A percentile compares a stretch with the other conserved stretches of the same genome.
These are phyloP conservation scores for Salvator merianae DNA, from an alignment of 2,113 vertebrate species.

Conservation along the genomic window DNA sequence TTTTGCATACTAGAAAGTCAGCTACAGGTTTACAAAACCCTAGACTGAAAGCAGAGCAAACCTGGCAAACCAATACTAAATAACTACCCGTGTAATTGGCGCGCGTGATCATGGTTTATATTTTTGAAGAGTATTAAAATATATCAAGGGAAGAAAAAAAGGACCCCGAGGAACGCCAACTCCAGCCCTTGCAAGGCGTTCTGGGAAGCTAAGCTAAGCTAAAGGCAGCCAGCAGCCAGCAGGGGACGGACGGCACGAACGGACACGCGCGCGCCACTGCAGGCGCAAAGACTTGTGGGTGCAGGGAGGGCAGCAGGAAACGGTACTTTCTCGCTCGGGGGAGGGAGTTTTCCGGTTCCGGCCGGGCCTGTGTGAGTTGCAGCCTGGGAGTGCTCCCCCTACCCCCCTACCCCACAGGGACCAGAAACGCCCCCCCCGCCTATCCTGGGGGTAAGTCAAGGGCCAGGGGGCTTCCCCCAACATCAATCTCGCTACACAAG, in stretches of 20 bases:
- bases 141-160: not conserved
- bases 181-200: not conserved
- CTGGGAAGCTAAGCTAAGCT: not conserved
- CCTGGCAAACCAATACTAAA: not conserved
- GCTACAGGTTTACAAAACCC: too few species aligned
- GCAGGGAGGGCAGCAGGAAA: not conserved
- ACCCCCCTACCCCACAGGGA: not conserved
- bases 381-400: not conserved
- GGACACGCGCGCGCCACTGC: not conserved
- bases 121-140: not conserved
- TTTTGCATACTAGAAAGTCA: not conserved
- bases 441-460: not conserved
- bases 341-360: slow-evolving; percentile 39
- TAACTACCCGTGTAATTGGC: not conserved
- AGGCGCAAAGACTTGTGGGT: not conserved
- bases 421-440: slow-evolving; percentile 11
- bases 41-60: too few species aligned
- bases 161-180: too few species aligned
- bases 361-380: slow-evolving; percentile 23
- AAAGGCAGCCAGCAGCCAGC: too few species aligned
- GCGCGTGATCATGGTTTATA: not conserved
- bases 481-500: not conserved
- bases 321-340: not conserved
- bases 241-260: too few species aligned
- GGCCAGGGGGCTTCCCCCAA: not conserved